Conservation (phyloP, 2,797 vertebrate species). For the Mallotus villosus region DNA sequence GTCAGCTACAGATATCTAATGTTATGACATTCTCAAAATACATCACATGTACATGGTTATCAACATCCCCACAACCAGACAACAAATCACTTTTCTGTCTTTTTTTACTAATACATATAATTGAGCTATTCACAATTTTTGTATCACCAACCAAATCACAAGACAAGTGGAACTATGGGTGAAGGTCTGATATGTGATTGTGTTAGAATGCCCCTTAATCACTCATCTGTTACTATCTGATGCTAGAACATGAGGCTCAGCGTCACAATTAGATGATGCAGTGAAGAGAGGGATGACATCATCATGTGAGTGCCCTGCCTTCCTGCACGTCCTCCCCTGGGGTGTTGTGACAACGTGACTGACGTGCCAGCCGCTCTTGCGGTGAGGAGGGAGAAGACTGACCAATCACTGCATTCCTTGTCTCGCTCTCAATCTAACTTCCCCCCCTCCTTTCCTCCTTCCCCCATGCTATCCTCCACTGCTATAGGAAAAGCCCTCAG, state of each 20-base stretch:
- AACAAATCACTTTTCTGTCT: no score
- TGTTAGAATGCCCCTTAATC: not conserved
- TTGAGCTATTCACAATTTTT: no score
- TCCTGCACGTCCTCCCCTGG: conserved; percentile 54
- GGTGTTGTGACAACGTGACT: conserved; percentile 48
- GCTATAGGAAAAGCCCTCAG: conserved; percentile 32
- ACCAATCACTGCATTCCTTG: conserved; percentile 41
- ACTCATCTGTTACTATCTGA: conserved; percentile 17
- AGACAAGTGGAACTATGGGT: not conserved
- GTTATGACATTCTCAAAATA: no score
- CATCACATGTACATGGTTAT: no score
- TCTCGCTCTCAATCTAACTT: not conserved
- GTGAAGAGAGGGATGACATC: conserved; percentile 50
- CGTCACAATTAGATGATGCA: conserved; percentile 42
- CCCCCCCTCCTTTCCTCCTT: not conserved
- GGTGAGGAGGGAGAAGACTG: conserved; percentile 22
- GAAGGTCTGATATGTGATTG: not conserved
- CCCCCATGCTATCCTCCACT: conserved; percentile 7
- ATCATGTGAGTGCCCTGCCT: conserved; percentile 33
- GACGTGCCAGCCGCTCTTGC: conserved; percentile 34
- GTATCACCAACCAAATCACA: no score
- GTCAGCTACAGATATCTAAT: no score
- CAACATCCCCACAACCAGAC: no score
- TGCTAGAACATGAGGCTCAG: not conserved
- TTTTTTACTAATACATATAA: no score